A percentile compares a stretch with the other conserved stretches of the same genome.
phyloP scores from a whole-genome alignment of 2,113 vertebrate species.

The Archocentrus centrarchus region DNA sequence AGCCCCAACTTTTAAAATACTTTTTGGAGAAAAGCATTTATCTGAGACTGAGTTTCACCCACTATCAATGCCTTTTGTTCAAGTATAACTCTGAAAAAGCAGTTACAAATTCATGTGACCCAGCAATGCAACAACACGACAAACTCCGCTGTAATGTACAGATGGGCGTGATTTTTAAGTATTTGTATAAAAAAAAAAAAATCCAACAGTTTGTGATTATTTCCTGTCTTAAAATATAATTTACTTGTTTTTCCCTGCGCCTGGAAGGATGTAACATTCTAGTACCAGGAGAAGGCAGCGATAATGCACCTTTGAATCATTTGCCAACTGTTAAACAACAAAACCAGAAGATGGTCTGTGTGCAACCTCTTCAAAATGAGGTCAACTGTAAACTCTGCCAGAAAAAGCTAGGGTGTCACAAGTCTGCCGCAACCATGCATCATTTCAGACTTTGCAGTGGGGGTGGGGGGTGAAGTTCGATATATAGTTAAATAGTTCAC shows the following conservation, averaged over 20 bases:
- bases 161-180: not conserved
- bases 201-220: not conserved
- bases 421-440: not conserved
- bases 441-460: not conserved
- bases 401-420: not conserved
- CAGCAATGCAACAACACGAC: not conserved
- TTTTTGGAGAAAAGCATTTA: not conserved
- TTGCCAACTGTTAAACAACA: not conserved
- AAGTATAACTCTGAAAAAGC: not conserved
- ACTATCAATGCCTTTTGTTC: not conserved
- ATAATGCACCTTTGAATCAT: not conserved
- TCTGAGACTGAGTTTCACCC: not conserved
- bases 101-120: not conserved
- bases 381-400: not conserved
- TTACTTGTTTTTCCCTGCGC: rapidly evolving
- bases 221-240: not conserved
- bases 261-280: not conserved
- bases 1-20: not conserved
- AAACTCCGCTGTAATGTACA: not conserved
- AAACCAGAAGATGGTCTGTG: not conserved
- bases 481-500: not conserved
- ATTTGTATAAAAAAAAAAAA: not conserved
- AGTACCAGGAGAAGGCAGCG: not conserved
- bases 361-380: too few relatives aligned
- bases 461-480: not conserved